Evolutionary conservation across 2,888 invertebrate genomes (phyloP).

Genomic region (Andrena dorsata): DNA sequence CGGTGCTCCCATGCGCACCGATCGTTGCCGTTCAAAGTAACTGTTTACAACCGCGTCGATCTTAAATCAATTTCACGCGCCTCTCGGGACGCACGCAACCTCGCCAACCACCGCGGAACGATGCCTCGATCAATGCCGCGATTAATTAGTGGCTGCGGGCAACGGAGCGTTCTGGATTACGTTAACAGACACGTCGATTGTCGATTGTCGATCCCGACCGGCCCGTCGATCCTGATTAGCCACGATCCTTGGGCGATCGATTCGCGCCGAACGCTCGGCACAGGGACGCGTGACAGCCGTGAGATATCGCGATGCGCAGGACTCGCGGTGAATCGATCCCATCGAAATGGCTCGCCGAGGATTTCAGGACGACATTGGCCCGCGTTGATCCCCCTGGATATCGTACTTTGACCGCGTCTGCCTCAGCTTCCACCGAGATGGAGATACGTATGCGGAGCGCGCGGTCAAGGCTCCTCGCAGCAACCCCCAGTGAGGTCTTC

Average conservation of each 20-base stretch:
- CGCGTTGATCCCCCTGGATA: constrained; percentile 59
- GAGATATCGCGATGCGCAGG: constrained; percentile 7
- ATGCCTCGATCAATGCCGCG: constrained; percentile 10
- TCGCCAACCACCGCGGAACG: constrained; percentile 1
- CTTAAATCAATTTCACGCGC: constrained; percentile 70
- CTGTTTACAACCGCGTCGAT: constrained; percentile 51
- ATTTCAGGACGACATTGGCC: not conserved
- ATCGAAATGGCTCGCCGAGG: not conserved
- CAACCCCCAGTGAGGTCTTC: constrained; percentile 78
- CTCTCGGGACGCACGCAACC: constrained; percentile 15
- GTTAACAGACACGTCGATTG: constrained; percentile 48
- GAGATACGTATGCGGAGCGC: constrained; percentile 65
- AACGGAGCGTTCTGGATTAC: constrained; percentile 26
- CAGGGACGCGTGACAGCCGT: not conserved
- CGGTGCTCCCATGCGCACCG: constrained; percentile 18
- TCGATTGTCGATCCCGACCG: constrained; percentile 46
- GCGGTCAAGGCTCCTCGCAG: constrained; percentile 61
- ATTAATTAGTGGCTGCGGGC: constrained; percentile 49
- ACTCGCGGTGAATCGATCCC: not conserved
- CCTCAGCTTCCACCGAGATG: constrained; percentile 46
- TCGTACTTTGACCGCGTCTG: constrained; percentile 73
- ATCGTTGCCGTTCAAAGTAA: constrained; percentile 40
- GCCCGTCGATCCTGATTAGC: constrained; percentile 18
- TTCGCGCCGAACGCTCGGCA: not conserved
- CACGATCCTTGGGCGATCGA: constrained; percentile 24